phyloP scores from a whole-genome alignment of 2,797 vertebrate genomes.

The Rallus crepitans region DNA sequence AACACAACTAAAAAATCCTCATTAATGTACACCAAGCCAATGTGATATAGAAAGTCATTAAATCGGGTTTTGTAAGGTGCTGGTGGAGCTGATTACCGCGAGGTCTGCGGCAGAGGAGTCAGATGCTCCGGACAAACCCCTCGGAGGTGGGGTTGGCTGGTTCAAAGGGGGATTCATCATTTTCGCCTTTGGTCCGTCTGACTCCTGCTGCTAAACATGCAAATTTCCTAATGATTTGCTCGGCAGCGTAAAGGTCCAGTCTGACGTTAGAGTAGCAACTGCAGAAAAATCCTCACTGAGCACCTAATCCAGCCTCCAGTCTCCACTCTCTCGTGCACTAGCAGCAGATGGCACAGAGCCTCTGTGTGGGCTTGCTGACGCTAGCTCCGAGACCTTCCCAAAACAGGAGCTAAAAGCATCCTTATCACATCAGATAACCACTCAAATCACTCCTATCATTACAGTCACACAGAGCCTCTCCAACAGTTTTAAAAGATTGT shows the following conservation, averaged over 20 bases:
- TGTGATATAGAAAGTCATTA: slow-evolving; percentile 65
- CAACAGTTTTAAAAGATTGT: not conserved
- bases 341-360: slow-evolving; percentile 61
- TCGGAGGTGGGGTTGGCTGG: not conserved
- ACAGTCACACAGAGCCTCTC: not conserved
- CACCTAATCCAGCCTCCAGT: not conserved
- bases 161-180: not conserved
- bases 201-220: not conserved
- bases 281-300: not conserved
- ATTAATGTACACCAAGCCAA: slow-evolving; percentile 74
- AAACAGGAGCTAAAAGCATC: slow-evolving; percentile 21
- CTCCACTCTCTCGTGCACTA: not conserved
- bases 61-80: not conserved
- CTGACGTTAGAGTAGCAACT: fast-evolving
- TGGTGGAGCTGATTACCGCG: not conserved
- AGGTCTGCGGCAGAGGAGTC: not conserved
- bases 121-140: not conserved
- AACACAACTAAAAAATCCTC: slow-evolving; percentile 73
- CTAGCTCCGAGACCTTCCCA: slow-evolving; percentile 11
- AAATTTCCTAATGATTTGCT: not conserved
- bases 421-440: not conserved
- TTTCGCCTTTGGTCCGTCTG: not conserved
- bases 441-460: not conserved
- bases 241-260: not conserved
- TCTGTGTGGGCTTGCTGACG: slow-evolving; percentile 45